Evolutionary conservation across 2,888 invertebrate species (phyloP).

Genomic region (Noctua comes): DNA sequence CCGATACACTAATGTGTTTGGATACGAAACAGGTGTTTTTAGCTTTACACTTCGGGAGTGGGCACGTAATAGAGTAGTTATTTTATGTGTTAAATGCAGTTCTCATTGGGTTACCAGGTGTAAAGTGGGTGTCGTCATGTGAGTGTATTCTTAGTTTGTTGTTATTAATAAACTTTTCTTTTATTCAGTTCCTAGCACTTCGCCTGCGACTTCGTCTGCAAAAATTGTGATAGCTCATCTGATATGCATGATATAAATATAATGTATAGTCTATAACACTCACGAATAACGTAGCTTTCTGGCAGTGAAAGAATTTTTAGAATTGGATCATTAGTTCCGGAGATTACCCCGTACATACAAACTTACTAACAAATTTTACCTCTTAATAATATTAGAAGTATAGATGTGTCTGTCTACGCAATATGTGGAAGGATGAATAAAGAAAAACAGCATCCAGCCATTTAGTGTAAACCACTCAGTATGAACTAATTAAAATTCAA

Average conservation of each 20-base stretch:
- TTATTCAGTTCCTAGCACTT: not conserved
- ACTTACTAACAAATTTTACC: no score
- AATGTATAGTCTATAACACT: no score
- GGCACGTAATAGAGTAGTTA: slow-evolving; percentile 40
- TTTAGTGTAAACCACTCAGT: not conserved
- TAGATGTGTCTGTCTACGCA: slow-evolving; percentile 8
- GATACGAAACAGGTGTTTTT: slow-evolving; percentile 63
- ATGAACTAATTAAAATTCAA: not conserved
- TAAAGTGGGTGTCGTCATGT: slow-evolving; percentile 6
- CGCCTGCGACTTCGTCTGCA: no score
- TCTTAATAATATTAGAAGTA: no score
- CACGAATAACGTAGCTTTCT: no score
- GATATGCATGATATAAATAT: no score
- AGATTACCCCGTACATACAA: no score
- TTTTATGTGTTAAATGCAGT: slow-evolving; percentile 45
- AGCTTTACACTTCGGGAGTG: slow-evolving; percentile 34
- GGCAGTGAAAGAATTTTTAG: no score
- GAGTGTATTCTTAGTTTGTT: slow-evolving; percentile 10
- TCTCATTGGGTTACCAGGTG: slow-evolving; percentile 29
- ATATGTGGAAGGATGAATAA: not conserved
- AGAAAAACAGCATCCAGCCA: not conserved
- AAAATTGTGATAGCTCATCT: no score
- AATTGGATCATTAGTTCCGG: no score
- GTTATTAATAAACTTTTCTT: slow-evolving; percentile 21
- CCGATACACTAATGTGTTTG: slow-evolving; percentile 63